Conservation (phyloP, 1,140 invertebrate genomes). For the Drosophila navojoa region DNA sequence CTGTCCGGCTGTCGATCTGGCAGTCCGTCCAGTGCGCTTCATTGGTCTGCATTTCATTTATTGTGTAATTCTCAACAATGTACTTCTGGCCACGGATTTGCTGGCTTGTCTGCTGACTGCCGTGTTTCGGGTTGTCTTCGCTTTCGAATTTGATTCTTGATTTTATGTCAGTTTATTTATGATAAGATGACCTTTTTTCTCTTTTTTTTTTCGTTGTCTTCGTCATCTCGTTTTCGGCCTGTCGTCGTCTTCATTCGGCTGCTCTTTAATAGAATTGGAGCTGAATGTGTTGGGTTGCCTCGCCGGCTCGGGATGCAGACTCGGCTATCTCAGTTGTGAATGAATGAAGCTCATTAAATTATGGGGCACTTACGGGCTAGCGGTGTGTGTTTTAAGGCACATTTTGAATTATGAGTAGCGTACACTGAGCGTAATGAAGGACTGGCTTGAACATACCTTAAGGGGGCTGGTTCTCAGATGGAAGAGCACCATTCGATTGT, state of each 20-base stretch:
- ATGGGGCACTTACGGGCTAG: conserved; percentile 63
- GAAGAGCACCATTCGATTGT: too few relatives aligned
- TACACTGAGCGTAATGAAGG: conserved; percentile 43
- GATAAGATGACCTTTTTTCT: conserved; percentile 79
- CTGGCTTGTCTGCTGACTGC: conserved; percentile 42
- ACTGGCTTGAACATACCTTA: not conserved
- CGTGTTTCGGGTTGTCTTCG: conserved; percentile 34
- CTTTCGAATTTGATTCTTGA: conserved; percentile 81
- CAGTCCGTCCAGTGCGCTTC: conserved; percentile 48
- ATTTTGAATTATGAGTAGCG: conserved; percentile 69
- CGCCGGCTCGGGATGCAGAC: conserved; percentile 44
- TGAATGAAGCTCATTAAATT: conserved; percentile 81
- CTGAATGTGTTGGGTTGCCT: conserved; percentile 1
- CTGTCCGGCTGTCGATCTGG: not conserved
- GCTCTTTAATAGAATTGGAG: conserved; percentile 57
- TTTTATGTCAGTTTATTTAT: conserved; percentile 83
- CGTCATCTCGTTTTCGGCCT: conserved; percentile 25
- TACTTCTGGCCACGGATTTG: conserved; percentile 79
- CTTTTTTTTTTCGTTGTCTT: not conserved
- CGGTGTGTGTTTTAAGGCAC: conserved; percentile 55
- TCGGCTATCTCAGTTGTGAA: conserved; percentile 49
- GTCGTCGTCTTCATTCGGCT: conserved; percentile 21
- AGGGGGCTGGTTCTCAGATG: too few relatives aligned
- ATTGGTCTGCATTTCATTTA: conserved; percentile 79
- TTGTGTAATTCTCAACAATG: conserved; percentile 79